Evolutionary conservation across 2,888 invertebrate species (phyloP).

Genomic region (Agrilus mali): DNA sequence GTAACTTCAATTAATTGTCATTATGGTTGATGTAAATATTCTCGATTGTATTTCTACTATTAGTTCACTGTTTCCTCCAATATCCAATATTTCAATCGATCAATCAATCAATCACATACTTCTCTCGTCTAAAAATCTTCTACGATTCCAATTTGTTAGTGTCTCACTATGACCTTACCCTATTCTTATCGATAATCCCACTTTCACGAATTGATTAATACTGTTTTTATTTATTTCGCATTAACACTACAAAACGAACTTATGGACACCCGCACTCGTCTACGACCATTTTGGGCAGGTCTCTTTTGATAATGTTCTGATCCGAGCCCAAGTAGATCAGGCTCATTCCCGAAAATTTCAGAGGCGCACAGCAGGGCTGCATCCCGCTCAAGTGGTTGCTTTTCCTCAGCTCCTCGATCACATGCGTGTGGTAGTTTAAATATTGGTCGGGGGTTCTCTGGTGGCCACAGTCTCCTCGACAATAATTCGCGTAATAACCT

Average conservation of each 20-base stretch:
- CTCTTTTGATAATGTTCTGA: conserved; percentile 82
- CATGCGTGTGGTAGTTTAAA: conserved; percentile 81
- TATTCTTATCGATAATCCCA: too few relatives aligned
- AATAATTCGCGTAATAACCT: conserved; percentile 90
- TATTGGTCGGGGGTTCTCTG: conserved; percentile 70
- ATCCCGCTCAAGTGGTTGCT: conserved; percentile 62
- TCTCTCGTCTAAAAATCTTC: too few relatives aligned
- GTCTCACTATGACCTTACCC: too few relatives aligned
- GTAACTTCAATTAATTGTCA: too few relatives aligned
- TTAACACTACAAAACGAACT: conserved; percentile 16
- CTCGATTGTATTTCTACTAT: too few relatives aligned
- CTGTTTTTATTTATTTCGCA: too few relatives aligned
- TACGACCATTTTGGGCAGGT: conserved; percentile 91
- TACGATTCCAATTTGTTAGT: too few relatives aligned
- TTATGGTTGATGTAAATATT: too few relatives aligned
- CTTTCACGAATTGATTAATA: too few relatives aligned
- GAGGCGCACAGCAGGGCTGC: conserved; percentile 84
- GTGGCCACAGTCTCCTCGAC: conserved; percentile 76
- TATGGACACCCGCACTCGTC: conserved; percentile 92
- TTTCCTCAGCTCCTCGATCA: conserved; percentile 79
- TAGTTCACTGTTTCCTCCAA: too few relatives aligned
- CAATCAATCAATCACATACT: too few relatives aligned
- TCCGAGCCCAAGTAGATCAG: conserved; percentile 86
- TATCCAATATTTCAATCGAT: too few relatives aligned
- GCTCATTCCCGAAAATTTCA: conserved; percentile 85